A percentile compares a stretch with the other conserved stretches of the same genome.
phyloP scores from a whole-genome alignment of 1,140 invertebrate species.

The Drosophila burlai region DNA sequence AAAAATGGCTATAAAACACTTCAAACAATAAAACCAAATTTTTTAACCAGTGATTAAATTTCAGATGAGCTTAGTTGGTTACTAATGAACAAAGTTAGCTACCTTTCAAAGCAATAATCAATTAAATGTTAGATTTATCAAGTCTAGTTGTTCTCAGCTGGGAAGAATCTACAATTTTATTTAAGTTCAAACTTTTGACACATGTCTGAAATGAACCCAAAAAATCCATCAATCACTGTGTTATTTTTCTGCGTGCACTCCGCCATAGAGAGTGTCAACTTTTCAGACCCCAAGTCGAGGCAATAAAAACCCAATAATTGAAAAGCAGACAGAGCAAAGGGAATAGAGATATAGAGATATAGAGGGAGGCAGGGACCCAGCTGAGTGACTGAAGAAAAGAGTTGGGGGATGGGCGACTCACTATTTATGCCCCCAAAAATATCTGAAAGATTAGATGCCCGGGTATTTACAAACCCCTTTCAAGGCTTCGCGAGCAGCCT shows the following conservation, averaged over 20 bases:
- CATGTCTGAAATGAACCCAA: not conserved
- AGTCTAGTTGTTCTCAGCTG: not conserved
- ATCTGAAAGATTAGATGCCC: constrained; percentile 73
- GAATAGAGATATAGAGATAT: constrained; percentile 28
- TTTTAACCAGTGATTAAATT: too few species aligned
- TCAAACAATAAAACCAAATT: too few species aligned
- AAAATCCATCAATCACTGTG: not conserved
- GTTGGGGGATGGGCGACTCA: not conserved
- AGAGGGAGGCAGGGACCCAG: not conserved
- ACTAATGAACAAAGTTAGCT: too few species aligned
- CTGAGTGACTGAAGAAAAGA: not conserved
- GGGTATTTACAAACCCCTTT: constrained; percentile 22
- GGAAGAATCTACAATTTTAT: not conserved
- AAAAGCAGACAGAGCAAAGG: constrained; percentile 63
- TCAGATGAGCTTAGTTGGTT: too few species aligned
- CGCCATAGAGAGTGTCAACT: constrained; percentile 70
- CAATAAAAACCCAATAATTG: constrained; percentile 79
- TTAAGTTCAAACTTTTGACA: not conserved
- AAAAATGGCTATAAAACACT: too few species aligned
- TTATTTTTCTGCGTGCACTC: constrained; percentile 22
- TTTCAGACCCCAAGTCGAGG: constrained; percentile 74
- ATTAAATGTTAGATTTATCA: too few species aligned
- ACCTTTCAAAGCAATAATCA: too few species aligned
- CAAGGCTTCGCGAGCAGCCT: constrained; percentile 42
- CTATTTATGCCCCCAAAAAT: constrained; percentile 66